Percentiles rank a stretch among this genome's conserved stretches.
phyloP scores from a whole-genome alignment of 2,888 invertebrate genomes.

The Smittia aterrima region DNA sequence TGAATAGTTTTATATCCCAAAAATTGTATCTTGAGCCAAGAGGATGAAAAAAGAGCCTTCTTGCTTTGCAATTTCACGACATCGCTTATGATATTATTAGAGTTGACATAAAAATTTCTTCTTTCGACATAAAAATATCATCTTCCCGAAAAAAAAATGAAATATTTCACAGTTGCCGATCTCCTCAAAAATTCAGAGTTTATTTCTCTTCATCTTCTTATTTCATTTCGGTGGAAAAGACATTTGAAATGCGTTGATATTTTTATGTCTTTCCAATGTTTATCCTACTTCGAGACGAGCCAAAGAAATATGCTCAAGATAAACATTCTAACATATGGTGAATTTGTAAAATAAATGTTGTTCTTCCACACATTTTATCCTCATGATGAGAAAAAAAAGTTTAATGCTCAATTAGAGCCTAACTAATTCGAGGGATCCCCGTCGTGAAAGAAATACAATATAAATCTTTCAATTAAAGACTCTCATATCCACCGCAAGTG shows the following conservation, averaged over 20 bases:
- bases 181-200: not conserved
- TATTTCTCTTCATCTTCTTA: not conserved
- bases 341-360: slow-evolving; percentile 36
- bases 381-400: slow-evolving; percentile 12
- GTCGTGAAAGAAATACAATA: slow-evolving; percentile 19
- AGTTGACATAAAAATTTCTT: slow-evolving; percentile 2
- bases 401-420: slow-evolving; percentile 37
- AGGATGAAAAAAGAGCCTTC: not conserved
- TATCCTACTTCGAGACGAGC: not conserved
- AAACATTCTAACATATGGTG: slow-evolving; percentile 39
- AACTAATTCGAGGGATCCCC: slow-evolving; percentile 23
- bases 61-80: not conserved
- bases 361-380: slow-evolving; percentile 19
- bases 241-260: slow-evolving; percentile 17
- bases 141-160: not conserved
- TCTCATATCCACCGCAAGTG: slow-evolving; percentile 19
- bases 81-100: slow-evolving; percentile 5
- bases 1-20: slow-evolving; percentile 26
- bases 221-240: not conserved
- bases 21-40: not conserved
- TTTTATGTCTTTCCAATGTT: slow-evolving; percentile 24
- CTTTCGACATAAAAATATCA: not conserved
- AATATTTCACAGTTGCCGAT: not conserved
- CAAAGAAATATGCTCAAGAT: slow-evolving; percentile 31
- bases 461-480: slow-evolving; percentile 39